Evolutionary conservation across 2,797 vertebrate genomes (phyloP), one percentile per base, ranked within the genome.

Genomic region (Psittacula echo): DNA sequence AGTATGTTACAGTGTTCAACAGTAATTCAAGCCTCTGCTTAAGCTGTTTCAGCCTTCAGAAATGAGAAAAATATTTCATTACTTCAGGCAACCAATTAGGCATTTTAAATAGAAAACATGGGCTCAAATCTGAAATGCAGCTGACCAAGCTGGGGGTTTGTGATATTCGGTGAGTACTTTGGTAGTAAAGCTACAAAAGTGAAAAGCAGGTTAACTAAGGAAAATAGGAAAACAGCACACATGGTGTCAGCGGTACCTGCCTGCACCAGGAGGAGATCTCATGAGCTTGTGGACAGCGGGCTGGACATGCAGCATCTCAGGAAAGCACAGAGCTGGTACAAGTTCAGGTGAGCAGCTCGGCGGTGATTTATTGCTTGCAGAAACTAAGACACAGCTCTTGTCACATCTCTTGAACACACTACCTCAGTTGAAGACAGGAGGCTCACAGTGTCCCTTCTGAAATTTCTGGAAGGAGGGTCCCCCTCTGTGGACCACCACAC

Each of bases 11-110:
- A 34, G 48, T 18, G 23, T 71, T 80, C 82, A 56, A 29, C 2
- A 70, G 51, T 77, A 96, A 78, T 71, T 77, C 85, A 86, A 82
- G 26, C 30, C 48, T 56, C 44, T 70, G 19, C 80, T 65, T 74
- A 44, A 86, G 83, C 41, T 67, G 44, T 23, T 10, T 74, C 48
- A 86, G 73, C 24, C n/a, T 65, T 75, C 73, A 78, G 39, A 76
- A 83, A 75, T 5, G 4, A 70, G 51, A 73, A 23, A 10, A 61
- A 3, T 37, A 37, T 71, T 85, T 77, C 79, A 20, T 80, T 76
- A 77, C 56, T 83, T 77, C 41, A 71, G 72, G 30, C 44, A 83
- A 83, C 30, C 19, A 77, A 7, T 48, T 60, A 50, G 30, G 30
- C 56, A 71, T 77, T 93, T 91, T 13, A 56, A 85, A 74, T 17